phyloP scores from a whole-genome alignment of 2,888 invertebrate species.

The Drosophila siamana region DNA sequence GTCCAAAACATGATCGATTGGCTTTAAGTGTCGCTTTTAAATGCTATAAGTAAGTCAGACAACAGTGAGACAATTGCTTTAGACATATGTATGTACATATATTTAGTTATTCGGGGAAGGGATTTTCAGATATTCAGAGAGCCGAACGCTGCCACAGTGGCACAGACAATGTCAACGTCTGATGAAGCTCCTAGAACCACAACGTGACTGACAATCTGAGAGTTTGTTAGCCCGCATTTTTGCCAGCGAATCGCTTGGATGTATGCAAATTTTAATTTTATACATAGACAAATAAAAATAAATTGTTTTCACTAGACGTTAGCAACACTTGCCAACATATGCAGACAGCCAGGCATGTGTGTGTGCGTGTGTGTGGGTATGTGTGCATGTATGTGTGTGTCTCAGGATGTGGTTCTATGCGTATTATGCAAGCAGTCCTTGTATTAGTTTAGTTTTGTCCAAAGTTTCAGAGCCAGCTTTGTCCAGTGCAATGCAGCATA shows the following conservation, averaged over 20 bases:
- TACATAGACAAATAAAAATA: slow-evolving; percentile 72
- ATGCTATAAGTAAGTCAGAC: not conserved
- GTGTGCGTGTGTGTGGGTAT: too few species aligned
- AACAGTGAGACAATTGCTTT: not conserved
- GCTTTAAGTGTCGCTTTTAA: not conserved
- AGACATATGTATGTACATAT: not conserved
- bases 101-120: not conserved
- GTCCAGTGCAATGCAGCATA: slow-evolving; percentile 64
- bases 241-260: slow-evolving; percentile 19
- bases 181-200: not conserved
- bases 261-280: slow-evolving; percentile 74
- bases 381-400: slow-evolving; percentile 8
- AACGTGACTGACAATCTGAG: slow-evolving; percentile 11
- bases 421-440: slow-evolving; percentile 52
- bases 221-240: slow-evolving; percentile 35
- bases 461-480: slow-evolving; percentile 31
- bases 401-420: not conserved
- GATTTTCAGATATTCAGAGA: not conserved
- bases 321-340: slow-evolving; percentile 62
- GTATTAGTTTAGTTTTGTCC: slow-evolving; percentile 39
- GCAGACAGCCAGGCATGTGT: not conserved
- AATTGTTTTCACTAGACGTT: slow-evolving; percentile 63
- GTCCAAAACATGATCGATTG: too few species aligned
- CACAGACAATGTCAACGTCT: not conserved
- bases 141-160: not conserved